Percentiles rank a stretch among this genome's conserved stretches.
These are phyloP conservation scores for Diaperis boleti DNA, from an alignment of 2,888 invertebrate species.

Conservation along the genomic window DNA sequence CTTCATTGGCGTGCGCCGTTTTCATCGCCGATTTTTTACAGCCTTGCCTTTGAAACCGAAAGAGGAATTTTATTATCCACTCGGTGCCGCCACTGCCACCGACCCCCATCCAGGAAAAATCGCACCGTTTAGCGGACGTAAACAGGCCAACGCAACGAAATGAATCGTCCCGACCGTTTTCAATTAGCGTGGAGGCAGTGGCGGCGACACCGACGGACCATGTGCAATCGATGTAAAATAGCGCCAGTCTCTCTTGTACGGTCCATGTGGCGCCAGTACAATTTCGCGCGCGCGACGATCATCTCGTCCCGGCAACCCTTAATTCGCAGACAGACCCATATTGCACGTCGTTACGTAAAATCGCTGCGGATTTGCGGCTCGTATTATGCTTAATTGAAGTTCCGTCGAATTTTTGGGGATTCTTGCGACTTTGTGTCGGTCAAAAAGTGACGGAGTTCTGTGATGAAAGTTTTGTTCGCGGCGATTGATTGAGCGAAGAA, in stretches of 20 bases:
- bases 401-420: not conserved
- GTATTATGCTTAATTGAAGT: constrained; percentile 20
- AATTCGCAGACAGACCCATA: constrained; percentile 50
- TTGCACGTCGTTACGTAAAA: constrained; percentile 45
- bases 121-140: not conserved
- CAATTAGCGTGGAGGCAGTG: constrained; percentile 27
- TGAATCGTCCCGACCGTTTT: constrained; percentile 32
- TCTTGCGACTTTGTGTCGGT: not conserved
- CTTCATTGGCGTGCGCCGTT: no score
- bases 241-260: constrained; percentile 42
- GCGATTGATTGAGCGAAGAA: no score
- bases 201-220: constrained; percentile 38
- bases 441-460: not conserved
- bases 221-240: constrained; percentile 46
- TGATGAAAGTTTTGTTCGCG: not conserved
- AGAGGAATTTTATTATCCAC: no score
- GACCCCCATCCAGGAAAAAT: constrained; percentile 5
- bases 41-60: no score
- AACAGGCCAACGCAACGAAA: constrained; percentile 29
- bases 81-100: no score
- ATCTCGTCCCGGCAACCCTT: constrained; percentile 49
- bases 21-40: no score
- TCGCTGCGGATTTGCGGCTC: not conserved
- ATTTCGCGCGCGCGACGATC: constrained; percentile 51
- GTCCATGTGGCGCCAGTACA: constrained; percentile 60